Base-by-base conservation (phyloP, 2,113 vertebrate species). In the Galeopterus variegatus region DNA sequence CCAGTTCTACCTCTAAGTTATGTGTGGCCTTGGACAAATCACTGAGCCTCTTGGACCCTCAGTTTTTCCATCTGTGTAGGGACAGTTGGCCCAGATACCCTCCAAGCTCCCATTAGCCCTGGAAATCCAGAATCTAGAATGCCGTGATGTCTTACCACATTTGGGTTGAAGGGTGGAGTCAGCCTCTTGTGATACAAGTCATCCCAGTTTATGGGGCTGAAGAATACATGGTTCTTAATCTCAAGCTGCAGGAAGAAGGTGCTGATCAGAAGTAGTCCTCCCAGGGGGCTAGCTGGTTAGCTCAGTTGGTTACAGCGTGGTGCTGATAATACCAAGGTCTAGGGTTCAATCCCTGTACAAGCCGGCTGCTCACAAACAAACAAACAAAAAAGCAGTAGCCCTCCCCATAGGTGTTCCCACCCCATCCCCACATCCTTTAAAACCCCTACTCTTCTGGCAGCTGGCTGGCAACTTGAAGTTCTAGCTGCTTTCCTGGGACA, bases 161-260 rank as follows among this genome's bases (percentile, higher is more conserved):
- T 99, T 11, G 99, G 99, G 97, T 99, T 99, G 98, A 99, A 99
- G 0, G 99, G 99, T 94, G 99, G 99, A 85, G 99, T 99, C 96
- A 99, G 99, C 97, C 99, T 99, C 98, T 99, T 99, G 98, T 99
- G 98, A 96, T 99, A 99, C 94, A 99, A 98, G 97, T 99, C 99
- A 7, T 99, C 99, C 99, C 99, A 99, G 98, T 99, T 99, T 97
- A 99, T 99, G 48, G 99, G 98, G 93, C 99, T 99, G 98, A 99
- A 99, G 98, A 99, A 99, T 3, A 98, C 93, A 0, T 99, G 99
- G 96, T 98, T 99, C 99, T 99, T 99, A 97, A 99, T 99, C 98
- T 99, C 99, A 69, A 99, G 98, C 99, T 99, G 97, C 36, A 97
- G 5, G 82, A 80, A 97, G 97, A 97, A 96, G 85, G 69, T 60